Evolutionary conservation across 2,888 invertebrate genomes (phyloP).

Genomic region (Sclerodermus sp.): DNA sequence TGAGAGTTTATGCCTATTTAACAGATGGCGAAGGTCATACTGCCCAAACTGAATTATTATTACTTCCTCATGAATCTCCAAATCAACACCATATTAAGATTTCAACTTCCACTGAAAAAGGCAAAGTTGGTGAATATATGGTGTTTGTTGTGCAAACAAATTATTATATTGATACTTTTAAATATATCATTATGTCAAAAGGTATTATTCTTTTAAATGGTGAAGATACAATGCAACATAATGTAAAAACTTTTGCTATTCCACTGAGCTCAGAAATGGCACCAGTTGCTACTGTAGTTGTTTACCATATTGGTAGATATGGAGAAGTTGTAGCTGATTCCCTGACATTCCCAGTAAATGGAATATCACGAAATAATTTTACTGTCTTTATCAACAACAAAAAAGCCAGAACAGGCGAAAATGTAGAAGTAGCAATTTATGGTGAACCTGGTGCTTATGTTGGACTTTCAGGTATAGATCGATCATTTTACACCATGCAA

Average conservation of each 20-base stretch:
- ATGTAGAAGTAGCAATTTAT: constrained; percentile 89
- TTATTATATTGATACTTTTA: constrained; percentile 85
- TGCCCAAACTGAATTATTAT: constrained; percentile 69
- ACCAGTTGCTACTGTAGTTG: constrained; percentile 86
- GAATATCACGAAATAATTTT: constrained; percentile 89
- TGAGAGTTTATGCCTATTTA: constrained; percentile 71
- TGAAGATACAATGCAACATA: constrained; percentile 78
- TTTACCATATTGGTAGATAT: constrained; percentile 81
- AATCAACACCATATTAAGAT: constrained; percentile 82
- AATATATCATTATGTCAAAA: constrained; percentile 89
- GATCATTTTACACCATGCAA: constrained; percentile 89
- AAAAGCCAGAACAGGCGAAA: constrained; percentile 90
- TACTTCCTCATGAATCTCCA: constrained; percentile 80
- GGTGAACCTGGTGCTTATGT: constrained; percentile 95
- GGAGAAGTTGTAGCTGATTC: constrained; percentile 90
- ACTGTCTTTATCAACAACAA: constrained; percentile 86
- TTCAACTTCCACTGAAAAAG: constrained; percentile 79
- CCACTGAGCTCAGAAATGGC: constrained; percentile 87
- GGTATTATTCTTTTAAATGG: constrained; percentile 86
- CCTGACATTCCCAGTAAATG: constrained; percentile 95
- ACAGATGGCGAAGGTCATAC: constrained; percentile 70
- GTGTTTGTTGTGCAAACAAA: constrained; percentile 93
- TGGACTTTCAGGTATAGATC: constrained; percentile 86
- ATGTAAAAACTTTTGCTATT: constrained; percentile 79
- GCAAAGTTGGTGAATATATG: constrained; percentile 90